A percentile compares a stretch with the other conserved stretches of the same genome.
Evolutionary conservation across 2,888 invertebrate genomes (phyloP).

Genomic region (Strigamia maritima): DNA sequence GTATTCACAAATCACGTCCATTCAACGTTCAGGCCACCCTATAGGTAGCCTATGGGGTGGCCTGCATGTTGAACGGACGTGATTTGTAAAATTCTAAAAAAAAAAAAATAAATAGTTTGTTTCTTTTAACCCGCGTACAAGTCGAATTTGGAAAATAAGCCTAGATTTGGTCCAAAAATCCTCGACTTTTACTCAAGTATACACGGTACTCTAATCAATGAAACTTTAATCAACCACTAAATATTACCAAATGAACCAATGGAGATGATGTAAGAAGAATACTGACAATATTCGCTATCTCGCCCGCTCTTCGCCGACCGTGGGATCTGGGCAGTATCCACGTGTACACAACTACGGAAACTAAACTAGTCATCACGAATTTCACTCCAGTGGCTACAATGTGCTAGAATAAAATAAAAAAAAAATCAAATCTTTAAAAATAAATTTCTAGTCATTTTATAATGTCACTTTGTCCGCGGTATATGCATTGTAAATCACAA

Average conservation of each 20-base stretch:
- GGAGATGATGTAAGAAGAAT: conserved; percentile 1
- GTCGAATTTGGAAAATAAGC: no score
- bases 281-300: background rate
- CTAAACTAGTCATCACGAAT: background rate
- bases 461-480: background rate
- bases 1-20: no score
- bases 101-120: no score
- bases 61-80: no score
- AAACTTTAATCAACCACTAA: no score
- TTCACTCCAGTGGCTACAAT: background rate
- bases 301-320: background rate
- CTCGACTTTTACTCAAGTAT: no score
- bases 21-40: no score
- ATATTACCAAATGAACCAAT: conserved; percentile 1
- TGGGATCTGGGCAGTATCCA: background rate
- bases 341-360: background rate
- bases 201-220: no score
- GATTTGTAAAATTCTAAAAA: no score
- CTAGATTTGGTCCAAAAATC: no score
- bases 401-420: background rate
- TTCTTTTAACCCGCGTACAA: no score
- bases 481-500: background rate
- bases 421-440: background rate
- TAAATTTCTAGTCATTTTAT: background rate
- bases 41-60: no score